Evolutionary conservation across 2,113 vertebrate genomes (phyloP), one percentile per base, ranked within the genome.

Genomic region (Laticauda colubrina): DNA sequence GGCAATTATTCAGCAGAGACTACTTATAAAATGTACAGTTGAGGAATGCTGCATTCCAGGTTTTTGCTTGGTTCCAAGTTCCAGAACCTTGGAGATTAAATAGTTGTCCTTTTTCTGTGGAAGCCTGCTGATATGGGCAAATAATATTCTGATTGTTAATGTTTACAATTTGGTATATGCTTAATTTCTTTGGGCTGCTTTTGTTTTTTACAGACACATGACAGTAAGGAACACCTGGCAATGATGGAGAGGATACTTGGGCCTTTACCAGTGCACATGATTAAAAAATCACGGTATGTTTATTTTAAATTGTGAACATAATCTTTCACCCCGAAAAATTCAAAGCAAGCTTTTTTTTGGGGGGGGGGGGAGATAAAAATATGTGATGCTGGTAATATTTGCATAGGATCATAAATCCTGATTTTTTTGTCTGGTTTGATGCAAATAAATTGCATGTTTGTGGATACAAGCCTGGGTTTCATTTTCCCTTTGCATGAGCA

Each of bases 211-310:
- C 95, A 99, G 99, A 99, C 99, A 1, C 99, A 99, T 90, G 99
- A 99, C 95, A 99, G 99, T 95, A 99, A 98, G 96, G 99, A 99
- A 92, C 99, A 99, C 93, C 96, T 99, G n/a, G 99, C 99, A 87
- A 99, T 99, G 99, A 99, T 99, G 99, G 98, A 99, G 95, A 97
- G 98, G 94, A 99, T 99, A 90, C 95, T 99, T 53, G 99, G 99
- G 54, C 99, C 99, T 85, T 98, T 99, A 93, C 99, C 99, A 43
- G 9, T 97, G 89, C 97, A 99, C 91, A 98, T 99, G 95, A 98
- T 99, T 94, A 98, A 99, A 97, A 99, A 99, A 97, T 99, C 98
- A 61, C 98, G 97, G 99, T 99, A 96, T 51, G 96, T 61, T 75
- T n/a, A 0, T 29, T 59, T 1, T 43, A 85, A 43, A 61, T 89